Base-by-base conservation (phyloP, 2,113 vertebrate species). In the Rhinogobius similis region DNA sequence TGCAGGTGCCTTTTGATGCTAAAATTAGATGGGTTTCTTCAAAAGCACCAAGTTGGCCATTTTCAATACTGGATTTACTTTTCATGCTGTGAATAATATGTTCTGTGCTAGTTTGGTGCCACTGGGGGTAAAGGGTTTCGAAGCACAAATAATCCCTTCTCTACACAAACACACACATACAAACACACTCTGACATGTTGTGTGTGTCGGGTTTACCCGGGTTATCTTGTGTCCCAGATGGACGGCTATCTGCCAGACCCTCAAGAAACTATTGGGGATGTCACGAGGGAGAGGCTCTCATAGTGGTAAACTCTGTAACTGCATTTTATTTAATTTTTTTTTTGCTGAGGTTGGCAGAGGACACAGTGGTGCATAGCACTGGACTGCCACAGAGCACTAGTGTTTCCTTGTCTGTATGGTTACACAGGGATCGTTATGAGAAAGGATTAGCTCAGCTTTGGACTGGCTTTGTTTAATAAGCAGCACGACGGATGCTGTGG, bases 371-470 rank as follows among this genome's bases (percentile, higher is more conserved):
- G 87, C 87, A 83, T 72, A 90, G 86, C 77, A n/a, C 85, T 70
- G 81, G 77, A 87, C 86, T 76, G 83, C 80, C 88, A 89, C 86
- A 87, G 86, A 84, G 73, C 67, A 71, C 53, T 84, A 78, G 67
- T 79, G 50, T 79, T 76, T 82, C 62, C 68, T 80, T 79, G 78
- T 77, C 71, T 81, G 67, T 73, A 71, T 80, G 78, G 78, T 74
- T 71, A 82, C 83, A 77, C 82, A 71, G 79, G 79, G 81, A 81
- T 88, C 78, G 85, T 84, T 87, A 89, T 92, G 92, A 89, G 92
- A 91, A 92, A 89, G 91, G 93, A 93, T 94, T 94, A 93, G 83
- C 72, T 67, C 75, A 88, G 91, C 90, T 92, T 92, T 91, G 87
- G 85, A 78, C 74, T 76, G 90, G 86, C 89, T 92, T 93, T 93